Evolutionary conservation across 2,113 vertebrate genomes (phyloP).

Genomic region (Tachuris rubrigastra): DNA sequence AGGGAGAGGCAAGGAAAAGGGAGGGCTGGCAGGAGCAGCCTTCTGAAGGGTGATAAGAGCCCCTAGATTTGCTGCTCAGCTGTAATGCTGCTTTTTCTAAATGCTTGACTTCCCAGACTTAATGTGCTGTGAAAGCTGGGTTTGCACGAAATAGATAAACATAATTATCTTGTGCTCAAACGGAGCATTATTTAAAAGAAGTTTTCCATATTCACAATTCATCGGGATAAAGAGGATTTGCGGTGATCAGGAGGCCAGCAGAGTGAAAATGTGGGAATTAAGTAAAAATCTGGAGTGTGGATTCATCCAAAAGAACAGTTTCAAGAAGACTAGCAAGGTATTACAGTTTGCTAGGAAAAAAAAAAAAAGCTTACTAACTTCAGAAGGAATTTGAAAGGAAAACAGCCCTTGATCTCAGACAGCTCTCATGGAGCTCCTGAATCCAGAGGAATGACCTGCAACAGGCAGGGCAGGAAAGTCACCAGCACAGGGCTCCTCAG

Average conservation of each 20-base stretch:
- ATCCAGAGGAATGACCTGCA: no score
- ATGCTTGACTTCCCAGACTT: constrained; percentile 11
- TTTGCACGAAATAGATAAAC: constrained; percentile 46
- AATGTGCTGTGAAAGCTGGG: constrained; percentile 48
- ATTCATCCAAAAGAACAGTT: neutral
- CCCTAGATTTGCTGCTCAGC: neutral
- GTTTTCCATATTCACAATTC: neutral
- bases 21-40: neutral
- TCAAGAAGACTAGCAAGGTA: neutral
- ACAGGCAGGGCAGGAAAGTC: neutral
- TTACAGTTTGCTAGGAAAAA: neutral
- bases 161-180: constrained; percentile 31
- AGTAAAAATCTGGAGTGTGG: neutral
- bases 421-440: neutral
- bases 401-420: neutral
- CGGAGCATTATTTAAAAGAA: neutral
- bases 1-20: neutral
- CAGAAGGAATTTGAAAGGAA: neutral
- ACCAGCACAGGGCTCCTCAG: neutral
- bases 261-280: neutral
- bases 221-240: constrained; percentile 19
- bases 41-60: neutral
- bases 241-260: neutral
- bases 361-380: neutral
- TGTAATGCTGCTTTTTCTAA: neutral